phyloP scores from a whole-genome alignment of 1,140 invertebrate genomes.

The Antheraea mylitta region DNA sequence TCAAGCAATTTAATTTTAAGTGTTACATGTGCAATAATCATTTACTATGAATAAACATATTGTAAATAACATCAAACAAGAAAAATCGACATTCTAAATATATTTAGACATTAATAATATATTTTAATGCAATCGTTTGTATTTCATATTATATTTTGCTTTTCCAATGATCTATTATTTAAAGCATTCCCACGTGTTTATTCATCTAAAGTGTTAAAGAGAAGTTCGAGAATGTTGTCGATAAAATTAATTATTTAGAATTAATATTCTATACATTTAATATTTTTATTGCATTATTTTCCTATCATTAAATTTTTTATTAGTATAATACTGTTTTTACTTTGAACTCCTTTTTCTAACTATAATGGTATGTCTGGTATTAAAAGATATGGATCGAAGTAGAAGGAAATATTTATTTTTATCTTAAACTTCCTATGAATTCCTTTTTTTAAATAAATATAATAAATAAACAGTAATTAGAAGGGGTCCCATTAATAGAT shows the following conservation, averaged over 20 bases:
- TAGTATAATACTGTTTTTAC: constrained; percentile 29
- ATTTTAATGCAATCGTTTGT: constrained; percentile 37
- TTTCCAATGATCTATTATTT: constrained; percentile 64
- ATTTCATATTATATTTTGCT: constrained; percentile 32
- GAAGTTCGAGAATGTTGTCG: constrained; percentile 46
- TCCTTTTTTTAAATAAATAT: too few relatives aligned
- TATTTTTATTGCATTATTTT: constrained; percentile 76
- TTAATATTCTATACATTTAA: constrained; percentile 66
- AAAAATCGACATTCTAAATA: constrained; percentile 7
- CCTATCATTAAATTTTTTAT: constrained; percentile 72
- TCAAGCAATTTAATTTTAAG: constrained; percentile 62
- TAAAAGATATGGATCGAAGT: too few relatives aligned
- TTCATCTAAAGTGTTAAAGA: constrained; percentile 27
- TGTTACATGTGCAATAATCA: constrained; percentile 71
- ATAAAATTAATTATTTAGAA: constrained; percentile 62
- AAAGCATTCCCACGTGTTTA: constrained; percentile 64
- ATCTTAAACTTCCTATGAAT: too few relatives aligned
- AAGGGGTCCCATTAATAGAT: too few relatives aligned
- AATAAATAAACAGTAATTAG: too few relatives aligned
- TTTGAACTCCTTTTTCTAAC: background rate
- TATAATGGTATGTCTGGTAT: too few relatives aligned
- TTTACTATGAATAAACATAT: constrained; percentile 28
- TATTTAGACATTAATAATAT: constrained; percentile 23
- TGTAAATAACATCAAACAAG: constrained; percentile 51
- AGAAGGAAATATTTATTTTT: too few relatives aligned